These are phyloP conservation scores for Sorex maritimensis DNA, from an alignment of 2,797 vertebrate genomes.

Conservation along the genomic window DNA sequence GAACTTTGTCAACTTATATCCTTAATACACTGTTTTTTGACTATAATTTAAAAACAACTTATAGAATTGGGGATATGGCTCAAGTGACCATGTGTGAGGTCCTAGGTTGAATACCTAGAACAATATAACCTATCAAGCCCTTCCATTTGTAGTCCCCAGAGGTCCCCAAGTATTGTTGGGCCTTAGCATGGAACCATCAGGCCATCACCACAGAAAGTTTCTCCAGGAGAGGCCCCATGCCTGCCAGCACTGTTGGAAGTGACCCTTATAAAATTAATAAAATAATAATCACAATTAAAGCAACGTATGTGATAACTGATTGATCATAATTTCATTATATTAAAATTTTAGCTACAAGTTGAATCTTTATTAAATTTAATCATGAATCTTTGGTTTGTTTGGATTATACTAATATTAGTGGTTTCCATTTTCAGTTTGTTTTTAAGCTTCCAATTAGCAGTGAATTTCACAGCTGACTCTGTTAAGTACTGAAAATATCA, in stretches of 20 bases:
- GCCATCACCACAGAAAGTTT: too few species aligned
- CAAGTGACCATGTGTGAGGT: too few species aligned
- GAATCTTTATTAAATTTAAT: conserved; percentile 47
- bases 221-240: too few species aligned
- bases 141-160: too few species aligned
- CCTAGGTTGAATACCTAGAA: too few species aligned
- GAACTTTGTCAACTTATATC: neutral
- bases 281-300: too few species aligned
- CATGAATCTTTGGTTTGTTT: conserved; percentile 48
- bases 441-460: conserved; percentile 1
- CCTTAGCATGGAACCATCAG: too few species aligned
- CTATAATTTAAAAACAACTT: neutral
- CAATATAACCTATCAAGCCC: too few species aligned
- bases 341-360: conserved; percentile 38
- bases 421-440: neutral
- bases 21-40: neutral
- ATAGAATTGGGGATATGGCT: too few species aligned
- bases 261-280: too few species aligned
- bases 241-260: too few species aligned
- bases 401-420: conserved; percentile 33
- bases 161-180: too few species aligned
- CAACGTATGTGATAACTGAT: conserved; percentile 23
- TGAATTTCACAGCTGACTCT: conserved; percentile 1
- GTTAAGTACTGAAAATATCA: conserved; percentile 22
- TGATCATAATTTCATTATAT: conserved; percentile 28